Evolutionary conservation across 2,888 invertebrate species (phyloP), one percentile per base, ranked within the genome.

Genomic region (Azorinus chamasolen): DNA sequence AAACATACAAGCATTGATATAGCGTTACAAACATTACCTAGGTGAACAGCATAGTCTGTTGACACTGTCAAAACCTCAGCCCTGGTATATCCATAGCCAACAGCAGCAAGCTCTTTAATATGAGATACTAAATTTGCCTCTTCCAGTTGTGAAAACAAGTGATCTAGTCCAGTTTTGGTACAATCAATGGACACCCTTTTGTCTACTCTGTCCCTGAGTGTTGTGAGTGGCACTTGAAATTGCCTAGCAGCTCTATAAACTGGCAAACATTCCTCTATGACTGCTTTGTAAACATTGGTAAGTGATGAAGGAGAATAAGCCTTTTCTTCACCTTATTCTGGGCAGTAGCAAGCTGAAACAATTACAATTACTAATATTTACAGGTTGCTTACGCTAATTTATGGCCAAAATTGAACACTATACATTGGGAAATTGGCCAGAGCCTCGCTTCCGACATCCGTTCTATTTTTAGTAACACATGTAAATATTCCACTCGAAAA

Each of bases 31-130:
- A n/a, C n/a, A n/a, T 63, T 63, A 10, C 27, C 22, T 10, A 65
- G 37, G 27, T n/a, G 22, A 14, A 65, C 32, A 18, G 27, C 65
- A 55, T 54, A 65, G 16, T 65, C 54, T 16, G 55, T 51, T 45
- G 55, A 54, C 22, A 55, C 20, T 2, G 37, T 55, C 3, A 65
- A 6, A 4, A 65, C 32, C 55, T 65, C 65, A 18, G 12, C 16
- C 3, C 27, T 5, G 1, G 65, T 50, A 22, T 55, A 65, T n/a
- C 55, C 65, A 46, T 65, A 55, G 20, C 65, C 65, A n/a, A 55
- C 32, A 8, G 25, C 18, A 25, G 65, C 54, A 46, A 54, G 14
- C 14, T 55, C 27, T 27, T 22, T 27, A 14, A 55, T n/a, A 53
- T 55, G 65, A 1, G 22, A 16, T 4, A 53, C 51, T 1, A 65